A percentile compares a stretch with the other conserved stretches of the same genome.
Evolutionary conservation across 2,113 vertebrate species (phyloP).

Genomic region (Scartelaos histophorus): DNA sequence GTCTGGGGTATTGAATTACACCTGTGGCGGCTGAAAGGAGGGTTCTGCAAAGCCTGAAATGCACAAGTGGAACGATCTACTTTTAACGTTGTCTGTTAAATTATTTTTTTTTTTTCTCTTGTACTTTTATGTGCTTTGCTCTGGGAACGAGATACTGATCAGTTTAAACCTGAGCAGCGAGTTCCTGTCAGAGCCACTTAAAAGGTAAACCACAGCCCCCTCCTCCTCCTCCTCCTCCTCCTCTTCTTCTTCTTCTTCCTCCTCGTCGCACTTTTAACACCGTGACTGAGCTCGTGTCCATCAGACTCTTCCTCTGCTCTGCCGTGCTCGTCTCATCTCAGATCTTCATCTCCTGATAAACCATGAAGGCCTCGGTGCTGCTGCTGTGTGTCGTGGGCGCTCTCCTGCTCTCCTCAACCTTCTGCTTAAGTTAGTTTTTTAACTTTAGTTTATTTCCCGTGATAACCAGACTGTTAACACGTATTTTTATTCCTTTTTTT

Average conservation of each 20-base stretch:
- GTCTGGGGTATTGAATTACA: no score
- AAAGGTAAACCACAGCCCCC: slow-evolving; percentile 2
- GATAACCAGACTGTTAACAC: background rate
- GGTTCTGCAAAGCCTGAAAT: no score
- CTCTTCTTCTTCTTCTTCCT: background rate
- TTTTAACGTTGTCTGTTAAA: no score
- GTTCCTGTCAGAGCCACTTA: background rate
- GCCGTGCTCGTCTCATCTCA: background rate
- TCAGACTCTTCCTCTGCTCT: slow-evolving; percentile 1
- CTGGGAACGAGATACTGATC: background rate
- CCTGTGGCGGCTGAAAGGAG: no score
- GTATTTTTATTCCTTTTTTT: background rate
- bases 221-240: background rate
- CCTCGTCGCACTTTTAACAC: background rate
- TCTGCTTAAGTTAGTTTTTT: slow-evolving; percentile 10
- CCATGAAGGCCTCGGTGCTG: slow-evolving; percentile 51
- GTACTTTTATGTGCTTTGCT: no score
- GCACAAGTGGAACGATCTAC: no score
- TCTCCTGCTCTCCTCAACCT: slow-evolving; percentile 16
- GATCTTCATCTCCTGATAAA: background rate
- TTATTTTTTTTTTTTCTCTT: no score
- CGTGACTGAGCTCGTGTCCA: background rate
- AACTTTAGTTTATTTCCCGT: background rate
- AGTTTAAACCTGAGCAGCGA: background rate
- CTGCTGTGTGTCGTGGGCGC: slow-evolving; percentile 58